Percentiles rank a stretch among this genome's conserved stretches.
phyloP scores from a whole-genome alignment of 1,140 invertebrate genomes.

The Diplogasteroides magnus region DNA sequence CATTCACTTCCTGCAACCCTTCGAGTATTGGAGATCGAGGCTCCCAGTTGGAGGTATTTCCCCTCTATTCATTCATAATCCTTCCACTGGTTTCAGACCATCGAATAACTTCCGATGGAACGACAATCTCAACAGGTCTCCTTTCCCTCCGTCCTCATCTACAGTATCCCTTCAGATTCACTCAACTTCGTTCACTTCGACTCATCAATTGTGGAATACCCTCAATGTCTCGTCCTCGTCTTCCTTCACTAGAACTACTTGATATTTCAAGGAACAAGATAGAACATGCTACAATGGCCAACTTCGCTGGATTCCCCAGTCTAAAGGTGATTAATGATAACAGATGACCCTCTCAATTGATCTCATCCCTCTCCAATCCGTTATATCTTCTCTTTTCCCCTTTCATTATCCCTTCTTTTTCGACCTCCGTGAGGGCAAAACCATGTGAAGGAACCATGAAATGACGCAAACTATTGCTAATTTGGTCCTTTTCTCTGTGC shows the following conservation, averaged over 20 bases:
- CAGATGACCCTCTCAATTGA: no score
- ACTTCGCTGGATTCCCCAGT: constrained; percentile 40
- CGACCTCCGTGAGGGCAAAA: no score
- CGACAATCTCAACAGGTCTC: constrained; percentile 47
- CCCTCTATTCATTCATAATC: no score
- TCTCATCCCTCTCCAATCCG: no score
- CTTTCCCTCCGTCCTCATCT: no score
- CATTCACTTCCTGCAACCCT: constrained; percentile 38
- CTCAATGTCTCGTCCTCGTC: constrained; percentile 36
- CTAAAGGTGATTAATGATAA: constrained; percentile 26
- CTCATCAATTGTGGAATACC: constrained; percentile 45
- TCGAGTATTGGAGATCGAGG: constrained; percentile 37
- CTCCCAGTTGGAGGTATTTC: constrained; percentile 25
- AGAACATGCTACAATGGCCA: constrained; percentile 38
- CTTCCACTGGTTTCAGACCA: no score
- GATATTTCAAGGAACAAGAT: constrained; percentile 36
- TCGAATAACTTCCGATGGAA: constrained; percentile 38
- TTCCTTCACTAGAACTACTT: constrained; percentile 34
- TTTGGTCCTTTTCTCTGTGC: background rate
- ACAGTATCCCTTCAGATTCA: constrained; percentile 35
- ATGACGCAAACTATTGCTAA: no score
- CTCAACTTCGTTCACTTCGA: constrained; percentile 30
- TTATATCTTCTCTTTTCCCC: no score
- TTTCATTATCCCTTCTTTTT: no score
- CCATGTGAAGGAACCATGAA: no score